These are phyloP conservation scores for Sepiola atlantica DNA, from an alignment of 2,888 invertebrate genomes.

Conservation along the genomic window DNA sequence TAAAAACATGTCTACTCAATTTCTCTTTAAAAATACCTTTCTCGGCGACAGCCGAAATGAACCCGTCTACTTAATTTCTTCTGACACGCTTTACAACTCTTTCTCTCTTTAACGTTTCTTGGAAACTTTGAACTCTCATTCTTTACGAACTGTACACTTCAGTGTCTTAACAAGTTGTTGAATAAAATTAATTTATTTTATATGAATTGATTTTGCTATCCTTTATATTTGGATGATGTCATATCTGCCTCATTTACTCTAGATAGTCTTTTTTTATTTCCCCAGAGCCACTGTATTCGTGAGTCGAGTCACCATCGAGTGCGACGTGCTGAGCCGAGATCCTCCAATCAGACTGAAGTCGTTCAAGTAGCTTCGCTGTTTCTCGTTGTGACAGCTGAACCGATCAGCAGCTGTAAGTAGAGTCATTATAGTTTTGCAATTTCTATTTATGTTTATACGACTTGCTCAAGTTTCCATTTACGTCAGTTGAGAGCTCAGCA, in stretches of 20 bases:
- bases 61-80: too few species aligned
- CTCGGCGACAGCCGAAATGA: too few species aligned
- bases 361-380: not conserved
- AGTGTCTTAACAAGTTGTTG: not conserved
- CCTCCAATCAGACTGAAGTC: not conserved
- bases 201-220: not conserved
- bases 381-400: not conserved
- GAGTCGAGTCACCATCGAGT: not conserved
- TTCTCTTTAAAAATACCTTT: too few species aligned
- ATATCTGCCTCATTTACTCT: not conserved
- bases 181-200: not conserved
- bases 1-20: too few species aligned
- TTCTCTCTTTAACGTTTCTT: too few species aligned
- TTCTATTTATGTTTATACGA: too few species aligned
- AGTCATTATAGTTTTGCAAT: not conserved
- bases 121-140: too few species aligned
- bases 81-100: too few species aligned
- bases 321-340: not conserved
- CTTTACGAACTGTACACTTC: too few species aligned
- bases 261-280: not conserved
- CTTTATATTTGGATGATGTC: not conserved
- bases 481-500: too few species aligned
- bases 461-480: too few species aligned
- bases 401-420: not conserved
- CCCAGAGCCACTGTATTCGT: not conserved